These are phyloP conservation scores for Julus scandinavius DNA, from an alignment of 2,888 invertebrate genomes.

Conservation along the genomic window DNA sequence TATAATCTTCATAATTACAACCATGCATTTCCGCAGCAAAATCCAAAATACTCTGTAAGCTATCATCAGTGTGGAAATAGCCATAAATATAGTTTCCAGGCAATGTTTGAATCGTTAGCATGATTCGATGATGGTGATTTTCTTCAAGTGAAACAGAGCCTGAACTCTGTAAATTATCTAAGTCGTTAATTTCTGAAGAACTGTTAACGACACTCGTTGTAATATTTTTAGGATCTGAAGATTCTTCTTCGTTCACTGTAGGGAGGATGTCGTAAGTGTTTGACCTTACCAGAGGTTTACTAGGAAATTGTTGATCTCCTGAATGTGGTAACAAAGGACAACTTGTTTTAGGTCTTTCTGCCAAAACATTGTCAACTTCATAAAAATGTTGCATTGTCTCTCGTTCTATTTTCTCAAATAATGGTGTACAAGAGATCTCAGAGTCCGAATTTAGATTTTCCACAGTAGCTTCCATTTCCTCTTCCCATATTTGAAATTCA, in stretches of 20 bases:
- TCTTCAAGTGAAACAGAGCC: not conserved
- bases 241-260: slow-evolving; percentile 49
- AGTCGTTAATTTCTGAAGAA: slow-evolving; percentile 11
- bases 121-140: not conserved
- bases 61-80: not conserved
- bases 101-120: not conserved
- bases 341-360: slow-evolving; percentile 13
- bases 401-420: not conserved
- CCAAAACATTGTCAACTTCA: not conserved
- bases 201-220: not conserved
- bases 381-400: not conserved
- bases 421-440: not conserved
- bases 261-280: slow-evolving; percentile 57
- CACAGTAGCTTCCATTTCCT: not conserved
- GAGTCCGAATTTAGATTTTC: not conserved
- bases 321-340: not conserved
- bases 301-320: not conserved
- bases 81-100: slow-evolving; percentile 44
- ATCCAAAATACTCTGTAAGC: slow-evolving; percentile 31
- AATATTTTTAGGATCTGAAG: slow-evolving; percentile 4
- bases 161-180: not conserved
- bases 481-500: not conserved
- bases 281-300: slow-evolving; percentile 53
- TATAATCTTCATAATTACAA: not conserved
- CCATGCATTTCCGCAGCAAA: slow-evolving; percentile 25